Evolutionary conservation across 2,113 vertebrate species (phyloP).

Genomic region (Callaeas wilsoni): DNA sequence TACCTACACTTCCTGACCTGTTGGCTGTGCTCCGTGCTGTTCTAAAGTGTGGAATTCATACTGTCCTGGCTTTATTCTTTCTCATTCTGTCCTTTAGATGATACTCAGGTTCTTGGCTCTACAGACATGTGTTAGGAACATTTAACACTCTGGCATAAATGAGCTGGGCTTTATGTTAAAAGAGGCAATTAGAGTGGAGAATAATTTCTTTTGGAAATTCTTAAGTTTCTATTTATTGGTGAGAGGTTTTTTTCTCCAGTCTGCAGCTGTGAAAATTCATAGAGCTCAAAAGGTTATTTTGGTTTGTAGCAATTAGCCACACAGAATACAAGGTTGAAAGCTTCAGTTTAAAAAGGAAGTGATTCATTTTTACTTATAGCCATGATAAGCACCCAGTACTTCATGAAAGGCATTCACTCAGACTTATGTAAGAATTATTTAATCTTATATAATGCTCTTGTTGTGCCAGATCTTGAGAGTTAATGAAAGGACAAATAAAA

Average conservation of each 20-base stretch:
- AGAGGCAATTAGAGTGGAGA: not conserved
- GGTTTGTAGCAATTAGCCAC: slow-evolving; percentile 39
- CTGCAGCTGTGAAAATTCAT: slow-evolving; percentile 53
- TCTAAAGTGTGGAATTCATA: not conserved
- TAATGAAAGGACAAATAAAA: slow-evolving; percentile 39
- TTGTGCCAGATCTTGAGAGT: slow-evolving; percentile 36
- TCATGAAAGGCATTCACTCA: slow-evolving; percentile 26
- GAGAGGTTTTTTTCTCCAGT: not conserved
- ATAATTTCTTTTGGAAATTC: slow-evolving; percentile 40
- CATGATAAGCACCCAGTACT: not conserved
- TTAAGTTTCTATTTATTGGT: slow-evolving; percentile 22
- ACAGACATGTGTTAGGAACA: not conserved
- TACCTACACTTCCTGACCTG: not conserved
- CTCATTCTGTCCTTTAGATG: not conserved
- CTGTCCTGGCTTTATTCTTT: not conserved
- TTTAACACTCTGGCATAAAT: not conserved
- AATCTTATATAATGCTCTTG: slow-evolving; percentile 34
- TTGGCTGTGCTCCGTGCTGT: not conserved
- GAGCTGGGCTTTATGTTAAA: slow-evolving; percentile 13
- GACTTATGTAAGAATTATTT: slow-evolving; percentile 51
- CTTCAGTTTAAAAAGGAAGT: slow-evolving; percentile 26
- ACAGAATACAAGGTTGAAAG: slow-evolving; percentile 37
- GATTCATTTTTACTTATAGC: slow-evolving; percentile 50
- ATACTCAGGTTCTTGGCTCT: not conserved
- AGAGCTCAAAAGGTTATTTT: slow-evolving; percentile 51